Conservation (phyloP, 2,797 vertebrate species). For the Amblyopsis hoosieri region DNA sequence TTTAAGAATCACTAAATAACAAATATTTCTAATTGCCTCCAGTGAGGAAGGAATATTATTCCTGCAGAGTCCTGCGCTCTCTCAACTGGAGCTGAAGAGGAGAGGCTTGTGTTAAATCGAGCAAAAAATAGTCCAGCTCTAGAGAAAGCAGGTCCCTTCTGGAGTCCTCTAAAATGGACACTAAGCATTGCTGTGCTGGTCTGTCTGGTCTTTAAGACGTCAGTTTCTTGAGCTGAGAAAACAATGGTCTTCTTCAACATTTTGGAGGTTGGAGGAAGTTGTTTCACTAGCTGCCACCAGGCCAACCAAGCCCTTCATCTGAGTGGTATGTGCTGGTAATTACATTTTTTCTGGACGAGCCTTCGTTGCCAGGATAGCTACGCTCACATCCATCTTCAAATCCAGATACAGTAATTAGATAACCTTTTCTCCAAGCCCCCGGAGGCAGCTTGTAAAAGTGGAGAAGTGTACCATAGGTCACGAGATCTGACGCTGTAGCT, state of each 20-base stretch:
- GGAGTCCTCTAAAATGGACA: neutral
- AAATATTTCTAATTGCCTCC: too few relatives aligned
- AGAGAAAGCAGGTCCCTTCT: slow-evolving; percentile 2
- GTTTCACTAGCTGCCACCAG: slow-evolving; percentile 8
- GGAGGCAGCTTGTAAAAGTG: slow-evolving; percentile 13
- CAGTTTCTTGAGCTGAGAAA: neutral
- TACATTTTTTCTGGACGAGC: slow-evolving; percentile 2
- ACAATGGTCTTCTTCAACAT: neutral
- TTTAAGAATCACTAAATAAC: too few relatives aligned
- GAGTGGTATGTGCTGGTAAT: slow-evolving; percentile 15
- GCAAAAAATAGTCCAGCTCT: neutral
- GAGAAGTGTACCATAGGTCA: neutral
- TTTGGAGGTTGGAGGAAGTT: neutral
- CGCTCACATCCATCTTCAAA: too few relatives aligned
- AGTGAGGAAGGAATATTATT: too few relatives aligned
- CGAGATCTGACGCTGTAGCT: slow-evolving; percentile 10
- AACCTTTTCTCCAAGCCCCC: slow-evolving; percentile 19
- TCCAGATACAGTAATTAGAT: slow-evolving; percentile 6
- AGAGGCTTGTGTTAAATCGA: too few relatives aligned
- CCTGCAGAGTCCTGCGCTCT: too few relatives aligned
- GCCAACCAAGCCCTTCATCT: slow-evolving; percentile 17
- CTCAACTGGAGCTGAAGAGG: too few relatives aligned
- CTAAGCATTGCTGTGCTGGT: neutral
- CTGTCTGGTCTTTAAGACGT: neutral
- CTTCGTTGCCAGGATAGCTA: too few relatives aligned